Conservation (phyloP, 1,140 invertebrate genomes). For the Drosophila nigromelanica region DNA sequence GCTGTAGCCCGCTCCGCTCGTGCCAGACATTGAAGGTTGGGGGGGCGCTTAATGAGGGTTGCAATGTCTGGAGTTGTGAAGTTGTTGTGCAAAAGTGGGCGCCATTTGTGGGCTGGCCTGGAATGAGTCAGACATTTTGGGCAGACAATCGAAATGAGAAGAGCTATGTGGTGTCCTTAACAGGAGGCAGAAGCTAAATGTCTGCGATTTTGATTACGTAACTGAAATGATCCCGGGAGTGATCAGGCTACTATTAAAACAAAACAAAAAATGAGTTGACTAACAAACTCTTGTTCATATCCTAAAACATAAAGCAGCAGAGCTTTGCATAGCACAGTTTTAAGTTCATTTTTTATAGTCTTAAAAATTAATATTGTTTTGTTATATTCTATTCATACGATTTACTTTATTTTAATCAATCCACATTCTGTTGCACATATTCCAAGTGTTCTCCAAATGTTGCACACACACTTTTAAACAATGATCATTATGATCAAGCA, state of each 20-base stretch:
- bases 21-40: constrained; percentile 52
- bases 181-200: background rate
- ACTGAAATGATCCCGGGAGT: constrained; percentile 40
- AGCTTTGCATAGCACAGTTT: no score
- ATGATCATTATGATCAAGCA: constrained; percentile 8
- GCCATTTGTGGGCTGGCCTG: constrained; percentile 30
- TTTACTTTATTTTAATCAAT: background rate
- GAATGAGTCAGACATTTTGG: constrained; percentile 64
- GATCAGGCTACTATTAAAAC: background rate
- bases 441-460: background rate
- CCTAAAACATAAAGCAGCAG: no score
- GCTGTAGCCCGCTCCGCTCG: constrained; percentile 33
- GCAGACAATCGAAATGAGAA: constrained; percentile 30
- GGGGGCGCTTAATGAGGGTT: constrained; percentile 68
- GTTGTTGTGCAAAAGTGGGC: constrained; percentile 55
- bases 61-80: constrained; percentile 74
- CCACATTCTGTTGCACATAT: background rate
- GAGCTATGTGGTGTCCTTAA: constrained; percentile 2
- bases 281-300: no score
- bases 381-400: background rate
- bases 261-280: background rate
- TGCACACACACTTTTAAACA: background rate
- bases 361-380: background rate
- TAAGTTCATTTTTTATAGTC: background rate
- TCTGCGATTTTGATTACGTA: background rate